Evolutionary conservation across 1,140 invertebrate species (phyloP).

Genomic region (Drosophila miranda): DNA sequence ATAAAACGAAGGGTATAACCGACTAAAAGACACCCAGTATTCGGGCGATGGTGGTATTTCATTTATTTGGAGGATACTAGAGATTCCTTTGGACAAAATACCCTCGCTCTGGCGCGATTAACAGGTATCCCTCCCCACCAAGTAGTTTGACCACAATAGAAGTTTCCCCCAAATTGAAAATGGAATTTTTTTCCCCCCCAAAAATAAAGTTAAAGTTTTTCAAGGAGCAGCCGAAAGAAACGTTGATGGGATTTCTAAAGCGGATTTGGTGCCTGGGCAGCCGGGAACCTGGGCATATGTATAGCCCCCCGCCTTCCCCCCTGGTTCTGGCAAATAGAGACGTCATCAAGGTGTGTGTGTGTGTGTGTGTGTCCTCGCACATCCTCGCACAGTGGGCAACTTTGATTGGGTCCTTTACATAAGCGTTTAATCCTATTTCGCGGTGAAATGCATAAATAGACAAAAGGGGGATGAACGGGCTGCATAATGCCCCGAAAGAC

Average conservation of each 20-base stretch:
- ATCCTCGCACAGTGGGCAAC: slow-evolving; percentile 45
- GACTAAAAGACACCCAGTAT: too few species aligned
- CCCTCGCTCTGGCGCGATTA: too few species aligned
- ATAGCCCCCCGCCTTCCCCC: neutral
- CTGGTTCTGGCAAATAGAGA: slow-evolving; percentile 48
- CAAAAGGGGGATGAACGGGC: slow-evolving; percentile 54
- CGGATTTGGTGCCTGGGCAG: slow-evolving; percentile 56
- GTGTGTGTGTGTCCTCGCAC: slow-evolving; percentile 17
- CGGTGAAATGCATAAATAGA: slow-evolving; percentile 81
- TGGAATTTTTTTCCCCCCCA: slow-evolving; percentile 58
- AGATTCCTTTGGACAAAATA: too few species aligned
- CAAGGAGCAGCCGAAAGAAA: slow-evolving; percentile 14
- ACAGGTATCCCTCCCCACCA: neutral
- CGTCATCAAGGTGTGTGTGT: slow-evolving; percentile 67
- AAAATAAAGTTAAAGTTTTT: slow-evolving; percentile 60
- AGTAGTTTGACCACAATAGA: slow-evolving; percentile 50
- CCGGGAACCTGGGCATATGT: slow-evolving; percentile 68
- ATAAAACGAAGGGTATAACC: slow-evolving; percentile 15
- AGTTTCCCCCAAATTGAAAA: slow-evolving; percentile 72
- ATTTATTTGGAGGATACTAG: too few species aligned
- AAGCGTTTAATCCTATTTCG: slow-evolving; percentile 82
- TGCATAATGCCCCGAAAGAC: slow-evolving; percentile 58
- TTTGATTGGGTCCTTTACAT: slow-evolving; percentile 81
- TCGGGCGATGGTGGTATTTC: too few species aligned
- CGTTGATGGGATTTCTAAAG: slow-evolving; percentile 72